Evolutionary conservation across 35 echinoderm and acorn worm species (phyloP).

Genomic region (Anneissia japonica): DNA sequence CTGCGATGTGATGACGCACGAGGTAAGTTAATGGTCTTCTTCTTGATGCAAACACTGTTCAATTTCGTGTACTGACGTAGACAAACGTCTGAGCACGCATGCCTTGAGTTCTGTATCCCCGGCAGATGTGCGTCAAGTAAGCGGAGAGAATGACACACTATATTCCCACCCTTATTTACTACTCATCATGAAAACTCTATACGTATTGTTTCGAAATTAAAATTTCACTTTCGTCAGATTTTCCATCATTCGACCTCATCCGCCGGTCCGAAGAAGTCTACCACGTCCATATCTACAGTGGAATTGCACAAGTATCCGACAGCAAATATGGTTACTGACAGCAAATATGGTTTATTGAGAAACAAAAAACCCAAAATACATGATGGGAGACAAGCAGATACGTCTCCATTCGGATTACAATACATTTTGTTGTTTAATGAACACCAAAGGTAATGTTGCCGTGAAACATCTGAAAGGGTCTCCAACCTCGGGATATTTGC

Average conservation of each 20-base stretch:
- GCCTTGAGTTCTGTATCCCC: neutral
- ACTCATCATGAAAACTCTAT: neutral
- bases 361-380: neutral
- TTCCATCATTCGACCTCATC: neutral
- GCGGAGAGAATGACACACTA: neutral
- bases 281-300: neutral
- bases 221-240: neutral
- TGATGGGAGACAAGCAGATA: neutral
- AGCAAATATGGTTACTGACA: neutral
- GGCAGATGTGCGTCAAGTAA: neutral
- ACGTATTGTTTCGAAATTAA: slow-evolving; percentile 2
- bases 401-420: neutral
- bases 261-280: neutral
- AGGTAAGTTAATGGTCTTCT: neutral
- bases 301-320: neutral
- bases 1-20: neutral
- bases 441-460: neutral
- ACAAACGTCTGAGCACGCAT: neutral
- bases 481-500: neutral
- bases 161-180: neutral
- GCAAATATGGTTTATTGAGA: neutral
- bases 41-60: neutral
- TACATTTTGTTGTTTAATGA: neutral
- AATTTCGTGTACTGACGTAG: neutral
- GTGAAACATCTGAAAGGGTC: neutral